Conservation (phyloP, 23 tunicate species). For the Styela plicata region DNA sequence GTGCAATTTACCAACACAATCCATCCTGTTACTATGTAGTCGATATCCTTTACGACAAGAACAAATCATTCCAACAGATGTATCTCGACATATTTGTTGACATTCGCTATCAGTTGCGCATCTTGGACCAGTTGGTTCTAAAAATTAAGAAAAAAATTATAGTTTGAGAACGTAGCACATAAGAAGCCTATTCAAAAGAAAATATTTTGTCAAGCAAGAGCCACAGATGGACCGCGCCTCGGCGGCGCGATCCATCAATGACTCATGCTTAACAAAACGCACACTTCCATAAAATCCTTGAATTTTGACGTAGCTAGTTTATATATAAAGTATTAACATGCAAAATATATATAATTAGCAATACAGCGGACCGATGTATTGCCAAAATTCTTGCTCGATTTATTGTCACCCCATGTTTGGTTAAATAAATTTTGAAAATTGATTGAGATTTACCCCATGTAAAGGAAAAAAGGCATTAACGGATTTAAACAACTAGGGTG, state of each 20-base stretch:
- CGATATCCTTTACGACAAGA: slow-evolving; percentile 68
- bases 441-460: background rate
- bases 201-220: too few relatives aligned
- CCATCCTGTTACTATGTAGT: slow-evolving; percentile 36
- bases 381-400: too few relatives aligned
- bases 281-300: too few relatives aligned
- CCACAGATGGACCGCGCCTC: too few relatives aligned
- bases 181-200: too few relatives aligned
- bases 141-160: background rate
- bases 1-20: slow-evolving; percentile 60
- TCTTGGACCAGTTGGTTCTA: slow-evolving; percentile 23
- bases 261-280: too few relatives aligned
- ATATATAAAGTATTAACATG: too few relatives aligned
- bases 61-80: slow-evolving; percentile 44
- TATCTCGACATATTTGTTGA: slow-evolving; percentile 59
- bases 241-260: too few relatives aligned
- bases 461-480: background rate
- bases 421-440: background rate
- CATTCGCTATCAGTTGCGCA: slow-evolving; percentile 64
- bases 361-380: too few relatives aligned
- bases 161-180: background rate
- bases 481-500: background rate
- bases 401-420: background rate
- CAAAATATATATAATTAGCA: too few relatives aligned
- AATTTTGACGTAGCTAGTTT: too few relatives aligned